Base-by-base conservation (phyloP, 1,140 invertebrate genomes). In the Charaxes varanes region DNA sequence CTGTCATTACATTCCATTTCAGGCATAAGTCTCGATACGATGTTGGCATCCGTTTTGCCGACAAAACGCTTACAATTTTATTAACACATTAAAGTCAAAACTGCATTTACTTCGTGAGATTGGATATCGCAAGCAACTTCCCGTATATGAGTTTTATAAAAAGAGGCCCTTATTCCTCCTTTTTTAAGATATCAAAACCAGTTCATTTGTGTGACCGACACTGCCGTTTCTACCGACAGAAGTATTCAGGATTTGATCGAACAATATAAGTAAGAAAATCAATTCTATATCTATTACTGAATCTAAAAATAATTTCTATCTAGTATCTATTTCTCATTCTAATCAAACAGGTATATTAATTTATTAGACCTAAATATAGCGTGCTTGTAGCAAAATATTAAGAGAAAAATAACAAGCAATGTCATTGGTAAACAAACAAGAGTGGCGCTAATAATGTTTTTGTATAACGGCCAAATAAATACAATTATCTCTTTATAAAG, bases 1-100 rank as follows among this genome's bases (percentile, higher is more conserved):
- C n/a, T 31, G 28, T 17, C 28, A 31, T 10, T 16, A 16, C 14
- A 31, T 14, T 31, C 28, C 28, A 18, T 31, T 31, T 28, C 12
- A 7, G 14, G 4, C 7, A 15, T 4, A 10, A 28, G 24, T 31
- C 14, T 6, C 11, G 6, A 31, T 37, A 32, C 24, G 36, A 41
- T 37, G 23, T 18, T 12, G 18, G 14, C 13, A 23, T 35, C 34
- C 54, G 58, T 68, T 69, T 59, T 37, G 62, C 63, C 60, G 69
- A 71, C 74, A 76, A 77, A 82, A 77, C 73, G 68, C 40, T 79
- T 77, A 78, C 72, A 77, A 67, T 81, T 81, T 77, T 79, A 79
- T 81, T 79, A 79, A 81, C 77, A 82, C 74, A 77, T 79, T 71
- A 73, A 77, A 82, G 72, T 76, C 70, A 73, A 79, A 79, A 77